phyloP scores from a whole-genome alignment of 2,113 vertebrate genomes.

The Lophura nycthemera region DNA sequence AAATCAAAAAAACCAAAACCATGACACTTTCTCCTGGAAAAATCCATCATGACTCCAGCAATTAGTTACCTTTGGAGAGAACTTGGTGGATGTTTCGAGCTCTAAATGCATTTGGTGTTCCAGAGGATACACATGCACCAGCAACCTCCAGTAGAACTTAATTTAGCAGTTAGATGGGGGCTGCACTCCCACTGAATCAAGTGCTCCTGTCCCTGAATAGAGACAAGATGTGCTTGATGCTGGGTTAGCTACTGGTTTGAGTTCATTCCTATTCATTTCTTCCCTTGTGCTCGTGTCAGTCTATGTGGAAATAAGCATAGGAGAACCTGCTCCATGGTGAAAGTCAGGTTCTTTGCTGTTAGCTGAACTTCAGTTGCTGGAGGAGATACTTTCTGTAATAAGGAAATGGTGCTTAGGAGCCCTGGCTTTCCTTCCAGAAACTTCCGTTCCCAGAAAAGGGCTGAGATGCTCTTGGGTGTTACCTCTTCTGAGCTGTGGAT shows the following conservation, averaged over 20 bases:
- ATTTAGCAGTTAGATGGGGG: conserved; percentile 41
- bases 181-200: conserved; percentile 39
- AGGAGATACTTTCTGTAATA: neutral
- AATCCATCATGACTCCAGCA: neutral
- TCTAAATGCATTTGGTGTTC: neutral
- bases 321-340: neutral
- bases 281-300: fast-evolving
- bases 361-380: neutral
- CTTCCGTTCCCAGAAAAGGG: neutral
- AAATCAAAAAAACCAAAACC: too few species aligned
- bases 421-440: neutral
- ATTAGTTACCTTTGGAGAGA: neutral
- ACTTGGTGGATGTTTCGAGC: neutral
- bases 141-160: conserved; percentile 49
- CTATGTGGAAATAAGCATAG: neutral
- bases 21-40: neutral
- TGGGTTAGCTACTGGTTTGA: neutral
- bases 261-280: neutral
- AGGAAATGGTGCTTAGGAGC: neutral
- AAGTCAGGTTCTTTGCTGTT: neutral
- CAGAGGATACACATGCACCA: conserved; percentile 14
- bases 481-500: neutral
- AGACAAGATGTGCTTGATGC: neutral
- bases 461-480: neutral
- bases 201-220: neutral